A percentile compares a stretch with the other conserved stretches of the same genome.
Conservation (phyloP, 2,888 invertebrate species). For the Drosophila seclusa region DNA sequence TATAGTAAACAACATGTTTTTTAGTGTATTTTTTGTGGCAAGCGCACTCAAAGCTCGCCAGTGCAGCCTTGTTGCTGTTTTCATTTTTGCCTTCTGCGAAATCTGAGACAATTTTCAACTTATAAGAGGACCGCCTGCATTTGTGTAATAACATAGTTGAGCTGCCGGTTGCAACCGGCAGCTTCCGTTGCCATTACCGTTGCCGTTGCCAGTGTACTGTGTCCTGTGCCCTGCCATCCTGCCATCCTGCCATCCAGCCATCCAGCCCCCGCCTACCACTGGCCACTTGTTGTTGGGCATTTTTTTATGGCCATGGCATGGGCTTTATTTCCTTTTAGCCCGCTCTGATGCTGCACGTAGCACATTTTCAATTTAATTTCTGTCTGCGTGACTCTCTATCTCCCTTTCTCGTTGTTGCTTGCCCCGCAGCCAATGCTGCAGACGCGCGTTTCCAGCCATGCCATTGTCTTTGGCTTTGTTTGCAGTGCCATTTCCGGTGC, state of each 20-base stretch:
- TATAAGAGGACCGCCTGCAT: slow-evolving; percentile 64
- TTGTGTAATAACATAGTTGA: slow-evolving; percentile 71
- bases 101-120: slow-evolving; percentile 76
- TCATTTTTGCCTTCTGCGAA: slow-evolving; percentile 49
- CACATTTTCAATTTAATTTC: slow-evolving; percentile 78
- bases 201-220: slow-evolving; percentile 21
- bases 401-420: slow-evolving; percentile 3
- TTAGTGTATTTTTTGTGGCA: background rate
- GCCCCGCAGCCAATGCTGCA: slow-evolving; percentile 26
- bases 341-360: slow-evolving; percentile 55
- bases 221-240: slow-evolving; percentile 13
- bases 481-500: slow-evolving; percentile 73
- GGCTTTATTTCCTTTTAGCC: slow-evolving; percentile 73
- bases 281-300: slow-evolving; percentile 72
- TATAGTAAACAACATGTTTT: too few relatives aligned
- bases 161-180: slow-evolving; percentile 57
- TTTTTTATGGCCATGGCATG: slow-evolving; percentile 45
- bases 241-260: slow-evolving; percentile 24
- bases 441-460: slow-evolving; percentile 47
- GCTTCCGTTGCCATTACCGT: slow-evolving; percentile 42
- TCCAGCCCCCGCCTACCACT: slow-evolving; percentile 28
- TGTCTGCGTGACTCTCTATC: slow-evolving; percentile 59
- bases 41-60: slow-evolving; percentile 11
- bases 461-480: slow-evolving; percentile 77
- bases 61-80: slow-evolving; percentile 6